Base-by-base conservation (phyloP, 2,113 vertebrate genomes). In the Hyperoodon ampullatus region DNA sequence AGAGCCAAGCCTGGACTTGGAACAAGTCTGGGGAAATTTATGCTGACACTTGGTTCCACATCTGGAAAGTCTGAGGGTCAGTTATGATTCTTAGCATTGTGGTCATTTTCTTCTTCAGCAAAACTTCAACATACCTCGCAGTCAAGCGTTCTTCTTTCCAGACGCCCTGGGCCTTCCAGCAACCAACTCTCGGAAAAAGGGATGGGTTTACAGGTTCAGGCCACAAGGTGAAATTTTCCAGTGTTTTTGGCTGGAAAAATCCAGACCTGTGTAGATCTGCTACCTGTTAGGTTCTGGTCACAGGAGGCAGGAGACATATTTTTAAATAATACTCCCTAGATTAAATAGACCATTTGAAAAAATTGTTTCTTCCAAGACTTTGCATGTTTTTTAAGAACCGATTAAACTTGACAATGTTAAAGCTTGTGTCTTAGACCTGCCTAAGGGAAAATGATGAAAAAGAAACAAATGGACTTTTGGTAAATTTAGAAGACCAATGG, bases 21-120 rank as follows among this genome's bases (percentile, higher is more conserved):
- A 97, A 97, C 68, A 44, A 88, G 97, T 96, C 98, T 97, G 95
- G 95, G 95, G 95, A 97, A 92, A 97, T 96, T 93, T 97, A 98
- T 35, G 88, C 93, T 19, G 16, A 96, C 91, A 53, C 83, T 81
- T 86, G 50, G 92, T 96, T 97, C 93, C 98, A 98, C 98, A 99
- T 98, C 98, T 98, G 98, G 98, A 98, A 99, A 96, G 65, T 94
- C n/a, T 98, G 98, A 98, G 87, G 87, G 96, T 94, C 98, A 98
- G 98, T 96, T 50, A 87, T 44, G 90, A 94, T 97, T 97, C 97
- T 96, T 91, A 97, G 96, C 95, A 88, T 18, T 87, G 89, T 83
- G 93, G 97, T 95, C 97, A 96, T 97, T 98, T 84, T 97, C 85
- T 84, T 97, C 85, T 97, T 88, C 95, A 98, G 86, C 96, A 92